Percentiles rank a stretch among this genome's conserved stretches.
Conservation (phyloP, 1,140 invertebrate species). For the Rhysida immarginata region DNA sequence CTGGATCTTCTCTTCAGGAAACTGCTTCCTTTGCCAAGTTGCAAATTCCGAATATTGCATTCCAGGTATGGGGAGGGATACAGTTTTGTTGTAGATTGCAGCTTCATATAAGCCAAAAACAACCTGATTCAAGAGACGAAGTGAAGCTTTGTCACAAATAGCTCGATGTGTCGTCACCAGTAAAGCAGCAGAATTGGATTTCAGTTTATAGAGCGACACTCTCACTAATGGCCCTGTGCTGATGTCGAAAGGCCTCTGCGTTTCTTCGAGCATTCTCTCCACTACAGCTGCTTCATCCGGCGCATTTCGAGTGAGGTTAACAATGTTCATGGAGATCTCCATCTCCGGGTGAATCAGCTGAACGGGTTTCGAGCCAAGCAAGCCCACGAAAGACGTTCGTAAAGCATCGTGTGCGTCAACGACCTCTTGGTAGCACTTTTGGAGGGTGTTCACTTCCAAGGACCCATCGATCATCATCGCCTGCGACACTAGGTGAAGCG, state of each 20-base stretch:
- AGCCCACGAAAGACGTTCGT: background rate
- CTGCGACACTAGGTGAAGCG: background rate
- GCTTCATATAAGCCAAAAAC: background rate
- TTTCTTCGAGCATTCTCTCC: background rate
- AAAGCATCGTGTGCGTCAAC: background rate
- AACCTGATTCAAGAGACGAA: background rate
- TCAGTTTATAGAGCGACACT: background rate
- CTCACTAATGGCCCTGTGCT: background rate
- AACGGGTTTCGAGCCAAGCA: background rate
- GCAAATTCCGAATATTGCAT: constrained; percentile 6
- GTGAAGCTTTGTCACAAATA: background rate
- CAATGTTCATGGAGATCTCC: background rate
- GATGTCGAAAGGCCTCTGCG: constrained; percentile 1
- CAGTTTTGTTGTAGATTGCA: background rate
- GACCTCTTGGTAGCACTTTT: background rate
- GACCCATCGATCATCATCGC: background rate
- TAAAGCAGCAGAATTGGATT: background rate
- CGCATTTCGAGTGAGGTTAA: background rate
- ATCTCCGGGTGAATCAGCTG: background rate
- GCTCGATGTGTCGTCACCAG: background rate
- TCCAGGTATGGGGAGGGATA: background rate
- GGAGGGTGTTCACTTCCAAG: background rate
- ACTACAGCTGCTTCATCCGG: background rate
- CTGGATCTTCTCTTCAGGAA: background rate
- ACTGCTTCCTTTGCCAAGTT: background rate